Percentiles rank a stretch among this genome's conserved stretches.
These are phyloP conservation scores for Propithecus perrieri DNA, from an alignment of 2,797 vertebrate species.

Conservation along the genomic window DNA sequence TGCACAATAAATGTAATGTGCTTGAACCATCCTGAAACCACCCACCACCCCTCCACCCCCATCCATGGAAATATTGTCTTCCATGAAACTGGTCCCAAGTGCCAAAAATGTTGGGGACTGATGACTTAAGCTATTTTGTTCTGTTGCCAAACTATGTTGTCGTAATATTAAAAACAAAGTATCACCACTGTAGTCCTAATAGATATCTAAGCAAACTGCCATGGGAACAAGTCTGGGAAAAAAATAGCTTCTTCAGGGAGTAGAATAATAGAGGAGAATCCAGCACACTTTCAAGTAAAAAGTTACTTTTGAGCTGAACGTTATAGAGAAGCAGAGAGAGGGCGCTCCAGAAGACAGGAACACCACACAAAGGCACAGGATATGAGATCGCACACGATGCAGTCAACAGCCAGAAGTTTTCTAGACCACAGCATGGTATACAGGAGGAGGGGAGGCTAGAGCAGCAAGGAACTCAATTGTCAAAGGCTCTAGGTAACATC, in stretches of 20 bases:
- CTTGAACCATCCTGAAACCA: no score
- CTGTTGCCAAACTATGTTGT: neutral
- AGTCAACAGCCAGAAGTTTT: neutral
- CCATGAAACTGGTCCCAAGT: no score
- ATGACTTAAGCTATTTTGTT: neutral
- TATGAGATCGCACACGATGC: accelerated
- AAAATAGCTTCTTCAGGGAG: neutral
- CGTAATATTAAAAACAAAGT: neutral
- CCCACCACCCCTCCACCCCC: no score
- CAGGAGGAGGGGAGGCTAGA: neutral
- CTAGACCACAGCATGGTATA: accelerated
- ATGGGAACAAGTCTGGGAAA: neutral
- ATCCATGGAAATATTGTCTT: no score
- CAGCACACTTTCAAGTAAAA: neutral
- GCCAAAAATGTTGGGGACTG: no score
- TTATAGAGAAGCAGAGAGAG: neutral
- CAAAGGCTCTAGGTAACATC: neutral
- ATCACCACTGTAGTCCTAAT: neutral
- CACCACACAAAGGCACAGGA: neutral
- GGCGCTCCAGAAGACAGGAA: neutral
- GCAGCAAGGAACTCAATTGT: neutral
- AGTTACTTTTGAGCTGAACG: neutral
- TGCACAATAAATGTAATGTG: no score
- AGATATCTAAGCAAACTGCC: neutral
- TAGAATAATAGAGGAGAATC: neutral